Base-by-base conservation (phyloP, 2,113 vertebrate genomes). In the Anseranas semipalmata region DNA sequence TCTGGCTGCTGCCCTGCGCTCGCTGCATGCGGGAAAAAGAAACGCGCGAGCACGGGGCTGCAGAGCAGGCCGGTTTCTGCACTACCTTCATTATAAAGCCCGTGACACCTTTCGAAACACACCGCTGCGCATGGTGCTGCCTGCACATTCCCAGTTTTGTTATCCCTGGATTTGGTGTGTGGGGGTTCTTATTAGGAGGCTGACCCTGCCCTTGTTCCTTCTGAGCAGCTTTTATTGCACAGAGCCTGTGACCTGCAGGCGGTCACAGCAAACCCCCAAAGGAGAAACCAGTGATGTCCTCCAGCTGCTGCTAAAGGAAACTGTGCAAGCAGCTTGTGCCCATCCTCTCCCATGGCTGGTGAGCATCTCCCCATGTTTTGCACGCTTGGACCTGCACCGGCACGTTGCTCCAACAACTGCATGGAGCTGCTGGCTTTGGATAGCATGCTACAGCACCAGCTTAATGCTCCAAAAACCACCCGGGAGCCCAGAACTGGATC, bases 261-360 rank as follows among this genome's bases (percentile, higher is more conserved):
- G 60, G 48, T 30, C 48, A 70, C 68, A 77, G 35, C 21, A 85
- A 84, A 48, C 7, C 17, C 27, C 52, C 15, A 33, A 48, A 76
- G 45, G 45, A 70, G 52, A 82, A 78, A 19, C 5, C 15, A 27
- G 20, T 25, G 71, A 24, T 5, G 11, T 39, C 30, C 27, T 52
- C 13, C 24, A 52, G 62, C 46, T 93, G 67, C 17, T 63, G 56
- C 67, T 59, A 15, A 72, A 67, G 76, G 53, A 43, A 77, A 56
- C 14, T 14, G 7, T n/a, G 46, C 46, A 48, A 52, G 35, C 14
- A 43, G 50, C 22, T 74, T 28, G 10, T 48, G 66, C 25, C 15
- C 30, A 0, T 9, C 37, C 46, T 48, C n/a, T 46, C 12, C 19
- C 5, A 3, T 3, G 0, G 4, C n/a, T 50, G 67, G 62, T 83